Evolutionary conservation across 2,888 invertebrate species (phyloP).

Genomic region (Hydrotaea diabolus): DNA sequence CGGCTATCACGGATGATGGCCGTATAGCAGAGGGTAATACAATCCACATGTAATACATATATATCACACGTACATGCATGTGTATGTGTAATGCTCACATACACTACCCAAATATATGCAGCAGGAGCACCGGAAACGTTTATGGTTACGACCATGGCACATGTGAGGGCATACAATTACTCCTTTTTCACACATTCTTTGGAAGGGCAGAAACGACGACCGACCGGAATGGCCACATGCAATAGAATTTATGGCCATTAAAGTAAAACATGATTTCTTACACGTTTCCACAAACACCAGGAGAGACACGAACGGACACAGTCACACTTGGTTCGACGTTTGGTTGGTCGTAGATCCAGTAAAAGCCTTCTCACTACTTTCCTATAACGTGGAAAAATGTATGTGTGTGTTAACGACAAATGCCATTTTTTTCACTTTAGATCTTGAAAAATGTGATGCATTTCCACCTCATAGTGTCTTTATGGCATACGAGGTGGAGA

Average conservation of each 20-base stretch:
- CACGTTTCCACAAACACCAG: constrained; percentile 22
- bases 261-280: constrained; percentile 60
- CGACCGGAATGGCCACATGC: constrained; percentile 49
- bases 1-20: background rate
- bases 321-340: background rate
- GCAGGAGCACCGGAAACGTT: constrained; percentile 10
- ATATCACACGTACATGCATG: background rate
- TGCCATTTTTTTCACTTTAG: constrained; percentile 53
- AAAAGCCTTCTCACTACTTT: background rate
- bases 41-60: background rate
- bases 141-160: constrained; percentile 26
- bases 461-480: constrained; percentile 60
- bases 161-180: background rate
- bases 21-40: background rate
- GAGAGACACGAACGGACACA: background rate
- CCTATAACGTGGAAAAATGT: background rate
- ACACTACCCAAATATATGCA: no score
- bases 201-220: background rate
- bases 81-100: background rate
- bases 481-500: constrained; percentile 46
- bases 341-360: background rate
- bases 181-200: constrained; percentile 17
- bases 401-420: constrained; percentile 26
- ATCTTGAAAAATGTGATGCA: constrained; percentile 56
- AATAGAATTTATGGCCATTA: constrained; percentile 65